These are phyloP conservation scores for Saccostrea cuccullata DNA, from an alignment of 1,140 invertebrate species.

Conservation along the genomic window DNA sequence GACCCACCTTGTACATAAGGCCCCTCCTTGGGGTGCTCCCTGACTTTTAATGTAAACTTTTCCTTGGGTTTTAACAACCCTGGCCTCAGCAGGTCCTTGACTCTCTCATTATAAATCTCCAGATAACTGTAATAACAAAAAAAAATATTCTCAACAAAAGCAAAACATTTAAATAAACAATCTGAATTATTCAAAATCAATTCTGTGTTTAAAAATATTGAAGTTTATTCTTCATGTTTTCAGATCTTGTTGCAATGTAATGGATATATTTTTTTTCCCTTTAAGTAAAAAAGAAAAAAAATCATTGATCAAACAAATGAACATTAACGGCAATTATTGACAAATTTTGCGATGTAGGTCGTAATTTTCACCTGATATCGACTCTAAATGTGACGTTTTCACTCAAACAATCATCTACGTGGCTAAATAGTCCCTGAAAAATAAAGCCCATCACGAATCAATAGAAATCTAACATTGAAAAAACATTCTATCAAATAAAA, in stretches of 20 bases:
- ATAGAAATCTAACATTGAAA: neutral
- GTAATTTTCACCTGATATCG: slow-evolving; percentile 71
- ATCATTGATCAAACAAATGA: neutral
- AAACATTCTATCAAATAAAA: too few relatives aligned
- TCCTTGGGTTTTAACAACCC: slow-evolving; percentile 62
- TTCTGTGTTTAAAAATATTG: neutral
- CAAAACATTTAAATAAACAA: neutral
- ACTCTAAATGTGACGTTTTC: slow-evolving; percentile 83
- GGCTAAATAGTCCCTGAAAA: slow-evolving; percentile 75
- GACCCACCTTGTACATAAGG: slow-evolving; percentile 77
- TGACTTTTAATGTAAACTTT: slow-evolving; percentile 75
- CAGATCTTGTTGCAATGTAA: neutral
- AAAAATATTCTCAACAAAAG: neutral
- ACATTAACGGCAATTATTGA: neutral
- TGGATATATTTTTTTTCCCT: neutral
- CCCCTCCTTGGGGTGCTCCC: slow-evolving; percentile 78
- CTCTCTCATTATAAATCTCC: slow-evolving; percentile 78
- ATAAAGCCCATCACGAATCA: neutral
- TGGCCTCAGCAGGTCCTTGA: slow-evolving; percentile 73
- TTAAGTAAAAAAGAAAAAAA: neutral
- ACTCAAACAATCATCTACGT: slow-evolving; percentile 84
- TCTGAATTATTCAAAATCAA: neutral
- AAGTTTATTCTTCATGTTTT: neutral
- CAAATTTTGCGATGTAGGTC: slow-evolving; percentile 32
- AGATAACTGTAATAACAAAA: slow-evolving; percentile 69